These are phyloP conservation scores for Microvelia longipes DNA, from an alignment of 1,140 invertebrate species.

Conservation along the genomic window DNA sequence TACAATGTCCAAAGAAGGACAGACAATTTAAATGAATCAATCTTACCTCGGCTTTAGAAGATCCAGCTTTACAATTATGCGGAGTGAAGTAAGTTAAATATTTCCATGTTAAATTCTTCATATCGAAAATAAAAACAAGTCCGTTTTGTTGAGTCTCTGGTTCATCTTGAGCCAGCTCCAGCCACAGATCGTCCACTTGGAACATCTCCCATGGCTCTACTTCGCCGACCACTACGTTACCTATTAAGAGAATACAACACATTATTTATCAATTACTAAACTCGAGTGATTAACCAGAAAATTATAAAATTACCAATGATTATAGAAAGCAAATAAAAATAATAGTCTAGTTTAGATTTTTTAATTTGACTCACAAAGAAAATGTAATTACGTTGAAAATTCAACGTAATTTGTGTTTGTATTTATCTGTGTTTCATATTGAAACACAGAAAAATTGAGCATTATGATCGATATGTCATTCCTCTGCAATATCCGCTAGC, in stretches of 20 bases:
- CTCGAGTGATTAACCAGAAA: not conserved
- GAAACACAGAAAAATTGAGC: too few species aligned
- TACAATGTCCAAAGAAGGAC: too few species aligned
- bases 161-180: conserved; percentile 26
- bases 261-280: too few species aligned
- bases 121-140: conserved; percentile 28
- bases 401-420: too few species aligned
- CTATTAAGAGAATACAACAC: too few species aligned
- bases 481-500: too few species aligned
- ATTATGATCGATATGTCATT: too few species aligned
- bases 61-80: conserved; percentile 22
- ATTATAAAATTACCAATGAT: too few species aligned
- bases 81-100: conserved; percentile 28
- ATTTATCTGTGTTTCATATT: too few species aligned
- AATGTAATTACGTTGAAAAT: not conserved
- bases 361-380: not conserved
- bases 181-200: conserved; percentile 25
- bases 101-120: conserved; percentile 25
- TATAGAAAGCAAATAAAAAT: not conserved
- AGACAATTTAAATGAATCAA: too few species aligned
- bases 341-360: not conserved
- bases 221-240: conserved; percentile 18
- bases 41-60: conserved; percentile 24
- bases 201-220: conserved; percentile 17
- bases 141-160: conserved; percentile 26